Conservation (phyloP, 2,888 invertebrate species). For the Brassicogethes aeneus region DNA sequence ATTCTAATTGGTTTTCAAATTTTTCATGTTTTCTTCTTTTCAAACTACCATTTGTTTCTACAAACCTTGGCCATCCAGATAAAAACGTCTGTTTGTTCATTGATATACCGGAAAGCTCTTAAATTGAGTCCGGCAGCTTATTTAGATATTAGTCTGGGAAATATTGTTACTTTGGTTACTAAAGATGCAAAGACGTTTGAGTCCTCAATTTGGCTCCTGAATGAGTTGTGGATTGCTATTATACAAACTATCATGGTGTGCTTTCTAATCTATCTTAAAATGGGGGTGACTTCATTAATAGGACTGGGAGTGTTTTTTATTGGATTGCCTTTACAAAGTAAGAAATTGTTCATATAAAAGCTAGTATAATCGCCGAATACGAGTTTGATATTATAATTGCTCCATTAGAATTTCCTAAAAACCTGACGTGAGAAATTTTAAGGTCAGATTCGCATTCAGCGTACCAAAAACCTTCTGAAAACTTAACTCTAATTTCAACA, state of each 20-base stretch:
- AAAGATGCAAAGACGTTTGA: conserved; percentile 91
- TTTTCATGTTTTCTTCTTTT: conserved; percentile 54
- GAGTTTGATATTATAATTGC: too few relatives aligned
- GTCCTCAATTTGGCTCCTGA: conserved; percentile 73
- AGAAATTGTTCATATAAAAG: conserved; percentile 10
- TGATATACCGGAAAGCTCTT: conserved; percentile 53
- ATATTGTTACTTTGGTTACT: conserved; percentile 77
- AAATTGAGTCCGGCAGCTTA: conserved; percentile 19
- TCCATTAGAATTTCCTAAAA: too few relatives aligned
- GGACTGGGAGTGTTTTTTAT: conserved; percentile 45
- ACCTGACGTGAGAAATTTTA: too few relatives aligned
- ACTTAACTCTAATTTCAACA: too few relatives aligned
- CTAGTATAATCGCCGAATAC: too few relatives aligned
- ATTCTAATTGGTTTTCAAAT: conserved; percentile 55
- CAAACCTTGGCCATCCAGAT: conserved; percentile 68
- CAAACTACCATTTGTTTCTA: conserved; percentile 74
- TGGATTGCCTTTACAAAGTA: conserved; percentile 22
- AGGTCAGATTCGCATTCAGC: too few relatives aligned
- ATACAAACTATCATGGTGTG: conserved; percentile 72
- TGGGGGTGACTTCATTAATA: conserved; percentile 44
- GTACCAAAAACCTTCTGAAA: too few relatives aligned
- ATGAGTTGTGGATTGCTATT: conserved; percentile 88
- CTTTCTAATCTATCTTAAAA: conserved; percentile 60
- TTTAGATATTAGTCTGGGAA: conserved; percentile 37
- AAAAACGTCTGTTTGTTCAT: conserved; percentile 68